These are phyloP conservation scores for Chelidonichthys spinosus DNA, from an alignment of 2,797 vertebrate species.

Conservation along the genomic window DNA sequence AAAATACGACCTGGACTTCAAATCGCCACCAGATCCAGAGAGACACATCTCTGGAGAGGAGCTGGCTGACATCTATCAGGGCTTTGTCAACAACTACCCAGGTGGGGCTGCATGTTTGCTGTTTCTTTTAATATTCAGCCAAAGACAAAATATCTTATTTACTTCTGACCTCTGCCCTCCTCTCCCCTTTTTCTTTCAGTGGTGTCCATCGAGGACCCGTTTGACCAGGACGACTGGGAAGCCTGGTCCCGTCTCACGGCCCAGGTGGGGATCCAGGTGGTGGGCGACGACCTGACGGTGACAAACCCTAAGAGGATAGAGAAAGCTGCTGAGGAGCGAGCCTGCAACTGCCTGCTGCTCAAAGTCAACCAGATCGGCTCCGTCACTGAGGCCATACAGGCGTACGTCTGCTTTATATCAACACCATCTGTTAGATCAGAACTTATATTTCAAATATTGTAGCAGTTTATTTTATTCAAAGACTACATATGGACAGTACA, in stretches of 20 bases:
- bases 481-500: too few relatives aligned
- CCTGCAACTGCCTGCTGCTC: conserved; percentile 95
- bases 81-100: conserved; percentile 94
- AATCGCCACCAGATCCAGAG: conserved; percentile 89
- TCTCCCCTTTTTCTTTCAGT: conserved; percentile 74
- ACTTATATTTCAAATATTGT: neutral
- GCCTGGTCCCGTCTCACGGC: conserved; percentile 93
- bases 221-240: conserved; percentile 96
- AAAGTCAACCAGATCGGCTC: conserved; percentile 97
- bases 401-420: conserved; percentile 74
- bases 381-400: conserved; percentile 93
- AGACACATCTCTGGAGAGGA: conserved; percentile 91
- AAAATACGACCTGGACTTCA: conserved; percentile 96
- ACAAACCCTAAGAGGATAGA: conserved; percentile 94
- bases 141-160: neutral
- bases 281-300: conserved; percentile 94
- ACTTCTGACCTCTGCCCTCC: neutral
- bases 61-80: conserved; percentile 92
- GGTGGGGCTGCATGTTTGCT: conserved; percentile 72
- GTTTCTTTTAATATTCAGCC: neutral
- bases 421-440: neutral
- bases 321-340: conserved; percentile 91
- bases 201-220: conserved; percentile 96
- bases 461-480: neutral
- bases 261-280: conserved; percentile 94